Conservation (phyloP, 2,797 vertebrate species). For the Xyrichtys novacula region DNA sequence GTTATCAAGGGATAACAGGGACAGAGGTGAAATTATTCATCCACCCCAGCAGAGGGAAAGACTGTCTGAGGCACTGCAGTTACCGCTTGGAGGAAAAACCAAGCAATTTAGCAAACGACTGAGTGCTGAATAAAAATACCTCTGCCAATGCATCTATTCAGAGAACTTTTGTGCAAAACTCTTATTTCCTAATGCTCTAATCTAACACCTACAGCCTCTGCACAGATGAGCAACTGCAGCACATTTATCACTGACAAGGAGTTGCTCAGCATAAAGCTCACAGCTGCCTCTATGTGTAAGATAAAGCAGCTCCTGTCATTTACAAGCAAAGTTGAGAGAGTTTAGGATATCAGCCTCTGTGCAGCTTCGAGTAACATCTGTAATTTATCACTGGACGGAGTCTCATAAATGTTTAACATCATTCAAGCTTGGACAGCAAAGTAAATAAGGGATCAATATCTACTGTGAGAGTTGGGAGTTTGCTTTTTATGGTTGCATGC, state of each 20-base stretch:
- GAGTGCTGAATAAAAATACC: slow-evolving; percentile 19
- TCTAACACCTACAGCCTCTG: slow-evolving; percentile 30
- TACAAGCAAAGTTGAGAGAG: slow-evolving; percentile 27
- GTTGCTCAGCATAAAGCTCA: slow-evolving; percentile 14
- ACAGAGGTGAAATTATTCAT: slow-evolving; percentile 33
- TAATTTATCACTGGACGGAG: slow-evolving; percentile 22
- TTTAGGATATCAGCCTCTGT: slow-evolving; percentile 14
- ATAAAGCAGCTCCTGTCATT: slow-evolving; percentile 46
- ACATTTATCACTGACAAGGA: slow-evolving; percentile 44
- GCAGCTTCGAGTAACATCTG: slow-evolving; percentile 17
- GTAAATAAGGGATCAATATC: background rate
- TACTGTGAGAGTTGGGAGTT: background rate
- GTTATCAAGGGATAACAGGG: slow-evolving; percentile 33
- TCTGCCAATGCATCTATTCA: slow-evolving; percentile 17
- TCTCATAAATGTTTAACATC: background rate
- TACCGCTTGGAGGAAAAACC: slow-evolving; percentile 6
- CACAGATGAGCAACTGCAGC: slow-evolving; percentile 26
- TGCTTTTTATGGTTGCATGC: background rate
- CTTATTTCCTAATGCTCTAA: slow-evolving; percentile 20
- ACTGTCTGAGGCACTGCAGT: slow-evolving; percentile 27
- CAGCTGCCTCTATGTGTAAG: slow-evolving; percentile 29
- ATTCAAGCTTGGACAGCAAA: background rate
- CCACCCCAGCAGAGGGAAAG: slow-evolving; percentile 13
- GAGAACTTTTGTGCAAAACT: background rate
- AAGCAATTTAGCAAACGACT: background rate